These are phyloP conservation scores for Agrotis puta DNA, from an alignment of 2,888 invertebrate genomes.

Conservation along the genomic window DNA sequence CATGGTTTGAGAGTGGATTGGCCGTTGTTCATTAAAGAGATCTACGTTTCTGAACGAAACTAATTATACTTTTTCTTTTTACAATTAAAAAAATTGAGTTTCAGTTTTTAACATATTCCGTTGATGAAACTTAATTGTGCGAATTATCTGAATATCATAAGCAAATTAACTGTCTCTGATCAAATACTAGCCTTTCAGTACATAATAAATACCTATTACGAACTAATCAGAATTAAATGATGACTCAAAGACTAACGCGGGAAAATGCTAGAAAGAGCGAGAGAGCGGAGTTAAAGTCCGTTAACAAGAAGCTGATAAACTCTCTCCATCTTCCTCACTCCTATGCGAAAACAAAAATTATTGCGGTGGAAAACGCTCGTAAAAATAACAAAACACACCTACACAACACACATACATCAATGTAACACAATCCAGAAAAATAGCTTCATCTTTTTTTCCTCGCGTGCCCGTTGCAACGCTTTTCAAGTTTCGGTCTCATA, in stretches of 20 bases:
- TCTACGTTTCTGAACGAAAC: too few species aligned
- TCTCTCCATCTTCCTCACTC: conserved; percentile 29
- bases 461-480: conserved; percentile 65
- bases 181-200: not conserved
- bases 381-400: conserved; percentile 53
- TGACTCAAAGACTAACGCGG: conserved; percentile 18
- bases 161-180: not conserved
- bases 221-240: conserved; percentile 14
- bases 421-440: conserved; percentile 65
- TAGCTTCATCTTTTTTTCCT: conserved; percentile 58
- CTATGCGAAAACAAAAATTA: conserved; percentile 34
- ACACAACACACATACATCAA: conserved; percentile 50
- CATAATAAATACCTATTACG: not conserved
- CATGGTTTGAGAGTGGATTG: not conserved
- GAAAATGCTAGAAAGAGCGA: conserved; percentile 43
- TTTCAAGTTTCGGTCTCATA: conserved; percentile 65
- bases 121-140: too few species aligned
- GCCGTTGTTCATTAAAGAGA: not conserved
- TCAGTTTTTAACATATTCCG: too few species aligned
- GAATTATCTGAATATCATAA: not conserved
- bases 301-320: conserved; percentile 39
- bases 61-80: too few species aligned
- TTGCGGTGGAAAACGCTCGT: conserved; percentile 44
- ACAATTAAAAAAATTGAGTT: too few species aligned
- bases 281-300: conserved; percentile 37